These are phyloP conservation scores for Lepidochitona cinerea DNA, from an alignment of 2,888 invertebrate genomes.

Conservation along the genomic window DNA sequence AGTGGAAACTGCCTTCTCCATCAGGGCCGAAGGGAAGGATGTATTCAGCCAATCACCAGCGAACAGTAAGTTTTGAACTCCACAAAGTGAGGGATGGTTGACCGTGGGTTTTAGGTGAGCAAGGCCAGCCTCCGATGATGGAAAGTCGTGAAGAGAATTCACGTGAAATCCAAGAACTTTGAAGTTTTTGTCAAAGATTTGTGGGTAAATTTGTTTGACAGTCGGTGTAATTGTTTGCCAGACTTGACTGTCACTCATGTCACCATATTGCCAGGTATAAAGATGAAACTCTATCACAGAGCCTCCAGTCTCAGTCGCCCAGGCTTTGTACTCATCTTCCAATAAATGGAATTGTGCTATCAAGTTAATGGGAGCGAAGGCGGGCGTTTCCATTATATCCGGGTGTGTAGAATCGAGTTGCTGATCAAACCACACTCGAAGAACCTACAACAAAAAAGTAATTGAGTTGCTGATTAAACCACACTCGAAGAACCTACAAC, in stretches of 20 bases:
- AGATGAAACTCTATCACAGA: constrained; percentile 26
- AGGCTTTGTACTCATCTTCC: constrained; percentile 18
- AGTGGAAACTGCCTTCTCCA: constrained; percentile 25
- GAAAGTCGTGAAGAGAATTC: constrained; percentile 18
- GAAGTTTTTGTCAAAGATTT: constrained; percentile 19
- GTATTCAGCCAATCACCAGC: constrained; percentile 25
- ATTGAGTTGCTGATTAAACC: no score
- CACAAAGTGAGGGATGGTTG: not conserved
- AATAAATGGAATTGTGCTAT: constrained; percentile 21
- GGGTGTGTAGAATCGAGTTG: constrained; percentile 14
- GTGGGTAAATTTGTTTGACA: constrained; percentile 20
- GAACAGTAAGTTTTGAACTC: constrained; percentile 11
- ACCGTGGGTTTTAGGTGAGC: constrained; percentile 8
- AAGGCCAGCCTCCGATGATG: constrained; percentile 14
- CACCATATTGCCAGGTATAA: constrained; percentile 15
- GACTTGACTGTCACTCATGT: constrained; percentile 14
- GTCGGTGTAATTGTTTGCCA: constrained; percentile 16
- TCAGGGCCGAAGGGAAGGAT: constrained; percentile 17
- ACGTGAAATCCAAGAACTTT: constrained; percentile 15
- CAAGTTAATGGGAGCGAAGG: constrained; percentile 19
- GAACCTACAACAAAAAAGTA: not conserved
- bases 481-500: no score
- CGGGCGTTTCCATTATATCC: constrained; percentile 21
- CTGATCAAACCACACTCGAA: constrained; percentile 21
- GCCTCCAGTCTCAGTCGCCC: constrained; percentile 20